These are phyloP conservation scores for Pseudonaja textilis DNA, from an alignment of 2,113 vertebrate species.

Conservation along the genomic window DNA sequence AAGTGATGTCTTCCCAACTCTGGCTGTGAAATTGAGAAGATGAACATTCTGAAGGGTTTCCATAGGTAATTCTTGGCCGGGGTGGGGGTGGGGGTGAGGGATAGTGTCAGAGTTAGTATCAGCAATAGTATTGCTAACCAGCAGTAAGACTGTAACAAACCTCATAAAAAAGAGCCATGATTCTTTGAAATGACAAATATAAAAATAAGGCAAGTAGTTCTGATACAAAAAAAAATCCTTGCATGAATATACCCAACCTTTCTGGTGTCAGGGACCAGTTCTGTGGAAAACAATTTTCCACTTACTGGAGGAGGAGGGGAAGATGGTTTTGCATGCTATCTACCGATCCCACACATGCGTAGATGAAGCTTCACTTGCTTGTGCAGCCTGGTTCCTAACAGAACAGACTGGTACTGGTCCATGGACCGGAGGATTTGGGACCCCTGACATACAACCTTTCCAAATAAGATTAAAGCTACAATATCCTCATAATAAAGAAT, in stretches of 20 bases:
- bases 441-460: background rate
- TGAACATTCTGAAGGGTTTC: slow-evolving; percentile 35
- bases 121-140: background rate
- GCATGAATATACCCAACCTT: background rate
- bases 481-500: background rate
- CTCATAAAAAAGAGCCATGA: background rate
- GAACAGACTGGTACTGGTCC: background rate
- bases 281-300: background rate
- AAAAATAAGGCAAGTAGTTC: background rate
- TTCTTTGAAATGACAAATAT: background rate
- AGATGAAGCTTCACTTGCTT: background rate
- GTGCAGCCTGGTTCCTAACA: background rate
- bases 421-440: background rate
- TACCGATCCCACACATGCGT: background rate
- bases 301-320: background rate
- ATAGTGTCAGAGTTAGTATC: background rate
- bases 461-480: background rate
- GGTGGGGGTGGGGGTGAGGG: background rate
- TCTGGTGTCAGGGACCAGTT: background rate
- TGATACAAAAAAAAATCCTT: no score
- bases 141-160: background rate
- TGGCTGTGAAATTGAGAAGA: slow-evolving; percentile 75
- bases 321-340: background rate
- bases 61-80: background rate
- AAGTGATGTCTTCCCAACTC: slow-evolving; percentile 97